These are phyloP conservation scores for Hemicrepidius hirtus DNA, from an alignment of 2,888 invertebrate genomes.

Conservation along the genomic window DNA sequence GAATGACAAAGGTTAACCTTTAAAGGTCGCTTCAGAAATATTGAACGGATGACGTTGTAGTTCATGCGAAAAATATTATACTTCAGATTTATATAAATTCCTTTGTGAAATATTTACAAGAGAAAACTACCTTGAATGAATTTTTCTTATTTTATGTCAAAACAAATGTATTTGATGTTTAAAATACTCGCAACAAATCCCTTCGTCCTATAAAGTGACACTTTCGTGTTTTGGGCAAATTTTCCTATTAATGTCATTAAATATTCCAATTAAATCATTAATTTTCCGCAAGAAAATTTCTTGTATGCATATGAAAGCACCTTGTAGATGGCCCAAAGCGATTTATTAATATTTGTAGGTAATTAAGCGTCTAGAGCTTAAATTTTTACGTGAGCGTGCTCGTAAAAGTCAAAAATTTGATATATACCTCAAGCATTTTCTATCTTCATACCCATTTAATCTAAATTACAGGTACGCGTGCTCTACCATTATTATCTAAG, in stretches of 20 bases:
- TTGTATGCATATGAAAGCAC: neutral
- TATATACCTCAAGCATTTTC: slow-evolving; percentile 1
- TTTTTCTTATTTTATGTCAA: no score
- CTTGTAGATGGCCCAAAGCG: neutral
- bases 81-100: no score
- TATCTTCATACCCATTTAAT: slow-evolving; percentile 15
- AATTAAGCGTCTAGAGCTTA: slow-evolving; percentile 12
- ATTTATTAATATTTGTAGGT: slow-evolving; percentile 11
- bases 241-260: no score
- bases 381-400: slow-evolving; percentile 14
- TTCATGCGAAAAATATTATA: slow-evolving; percentile 6
- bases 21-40: slow-evolving; percentile 19
- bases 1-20: slow-evolving; percentile 19
- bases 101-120: no score
- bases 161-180: no score
- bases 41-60: slow-evolving; percentile 11
- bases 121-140: no score
- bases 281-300: neutral
- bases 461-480: slow-evolving; percentile 21
- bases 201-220: no score
- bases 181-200: no score
- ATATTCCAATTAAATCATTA: neutral
- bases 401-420: slow-evolving; percentile 14
- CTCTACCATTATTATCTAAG: slow-evolving; percentile 11
- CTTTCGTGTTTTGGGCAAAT: no score